Evolutionary conservation across 2,797 vertebrate genomes (phyloP).

Genomic region (Gouania willdenowi): DNA sequence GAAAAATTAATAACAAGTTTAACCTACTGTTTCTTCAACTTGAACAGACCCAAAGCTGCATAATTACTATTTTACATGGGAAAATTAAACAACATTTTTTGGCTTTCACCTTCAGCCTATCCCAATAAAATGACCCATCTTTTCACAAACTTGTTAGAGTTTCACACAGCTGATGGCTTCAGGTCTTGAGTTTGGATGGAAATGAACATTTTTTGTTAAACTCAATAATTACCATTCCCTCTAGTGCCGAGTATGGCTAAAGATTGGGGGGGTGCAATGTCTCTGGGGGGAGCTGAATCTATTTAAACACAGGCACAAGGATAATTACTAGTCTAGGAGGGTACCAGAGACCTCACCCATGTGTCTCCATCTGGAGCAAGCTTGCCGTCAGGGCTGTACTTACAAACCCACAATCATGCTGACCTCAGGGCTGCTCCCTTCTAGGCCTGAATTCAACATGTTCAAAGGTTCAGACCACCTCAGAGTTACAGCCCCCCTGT

Average conservation of each 20-base stretch:
- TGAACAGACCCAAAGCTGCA: constrained; percentile 17
- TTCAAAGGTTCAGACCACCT: constrained; percentile 52
- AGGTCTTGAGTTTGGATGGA: constrained; percentile 50
- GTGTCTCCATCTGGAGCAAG: constrained; percentile 51
- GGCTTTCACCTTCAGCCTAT: constrained; percentile 2
- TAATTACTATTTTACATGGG: constrained; percentile 23
- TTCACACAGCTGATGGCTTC: constrained; percentile 59
- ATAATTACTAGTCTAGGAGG: constrained; percentile 54
- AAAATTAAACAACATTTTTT: constrained; percentile 36
- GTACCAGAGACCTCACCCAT: constrained; percentile 56
- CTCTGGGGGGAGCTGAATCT: constrained; percentile 40
- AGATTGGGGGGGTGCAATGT: constrained; percentile 36
- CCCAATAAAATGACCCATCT: constrained; percentile 12
- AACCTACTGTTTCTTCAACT: constrained; percentile 7
- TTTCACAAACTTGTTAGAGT: constrained; percentile 48
- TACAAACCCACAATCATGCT: constrained; percentile 48
- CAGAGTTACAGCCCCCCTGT: constrained; percentile 20
- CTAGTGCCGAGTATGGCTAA: constrained; percentile 19
- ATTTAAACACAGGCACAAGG: constrained; percentile 63
- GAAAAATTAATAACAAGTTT: constrained; percentile 16
- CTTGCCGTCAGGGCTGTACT: constrained; percentile 39
- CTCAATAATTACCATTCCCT: constrained; percentile 54
- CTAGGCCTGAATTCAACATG: constrained; percentile 27
- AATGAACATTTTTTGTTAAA: constrained; percentile 46
- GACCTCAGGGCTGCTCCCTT: constrained; percentile 60